These are phyloP conservation scores for Anguilla obscura DNA, from an alignment of 2,797 vertebrate genomes.

Conservation along the genomic window DNA sequence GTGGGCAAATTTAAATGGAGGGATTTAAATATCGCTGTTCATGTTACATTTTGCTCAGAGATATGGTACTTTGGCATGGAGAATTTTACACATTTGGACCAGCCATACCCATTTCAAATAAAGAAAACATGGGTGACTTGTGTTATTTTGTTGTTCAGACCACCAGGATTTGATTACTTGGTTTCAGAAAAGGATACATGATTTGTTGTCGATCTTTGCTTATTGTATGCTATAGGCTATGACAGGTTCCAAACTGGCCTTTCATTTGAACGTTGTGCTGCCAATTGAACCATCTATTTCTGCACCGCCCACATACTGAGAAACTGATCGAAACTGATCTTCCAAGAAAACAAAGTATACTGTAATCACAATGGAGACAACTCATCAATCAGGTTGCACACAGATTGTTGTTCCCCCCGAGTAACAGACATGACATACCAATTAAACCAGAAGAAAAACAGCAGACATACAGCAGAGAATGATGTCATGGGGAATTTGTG, in stretches of 20 bases:
- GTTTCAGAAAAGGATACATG: neutral
- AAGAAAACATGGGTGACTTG: neutral
- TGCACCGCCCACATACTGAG: neutral
- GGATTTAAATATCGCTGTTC: neutral
- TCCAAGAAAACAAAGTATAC: neutral
- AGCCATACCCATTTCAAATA: neutral
- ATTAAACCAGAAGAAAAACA: neutral
- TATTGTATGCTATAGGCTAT: neutral
- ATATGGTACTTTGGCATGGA: neutral
- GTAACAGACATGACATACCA: neutral
- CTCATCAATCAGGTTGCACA: neutral
- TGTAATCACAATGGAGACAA: neutral
- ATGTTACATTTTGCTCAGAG: too few relatives aligned
- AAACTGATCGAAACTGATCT: neutral
- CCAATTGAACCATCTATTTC: neutral
- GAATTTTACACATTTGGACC: neutral
- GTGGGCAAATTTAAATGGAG: too few relatives aligned
- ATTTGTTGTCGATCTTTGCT: neutral
- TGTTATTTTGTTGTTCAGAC: neutral
- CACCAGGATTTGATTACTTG: neutral
- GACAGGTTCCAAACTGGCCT: neutral
- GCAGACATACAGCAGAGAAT: neutral
- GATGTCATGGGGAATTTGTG: neutral
- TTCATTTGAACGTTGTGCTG: neutral
- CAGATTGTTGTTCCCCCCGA: neutral